Conservation (phyloP, 2,797 vertebrate genomes). For the Novumbra hubbsi region DNA sequence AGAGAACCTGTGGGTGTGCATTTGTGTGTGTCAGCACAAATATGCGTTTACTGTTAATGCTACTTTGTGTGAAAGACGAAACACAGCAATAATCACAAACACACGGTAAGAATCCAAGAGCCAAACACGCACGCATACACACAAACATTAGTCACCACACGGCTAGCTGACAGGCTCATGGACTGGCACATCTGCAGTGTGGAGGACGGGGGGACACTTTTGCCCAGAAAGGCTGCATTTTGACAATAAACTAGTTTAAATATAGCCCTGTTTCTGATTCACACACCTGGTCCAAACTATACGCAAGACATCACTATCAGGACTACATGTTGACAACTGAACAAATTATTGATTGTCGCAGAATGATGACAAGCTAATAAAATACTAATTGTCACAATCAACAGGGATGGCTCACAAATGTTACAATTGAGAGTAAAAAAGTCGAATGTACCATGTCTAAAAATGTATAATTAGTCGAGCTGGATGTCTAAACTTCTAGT, state of each 20-base stretch:
- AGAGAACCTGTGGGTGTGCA: slow-evolving; percentile 13
- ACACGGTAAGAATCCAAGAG: slow-evolving; percentile 47
- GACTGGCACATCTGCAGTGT: slow-evolving; percentile 45
- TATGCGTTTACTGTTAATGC: slow-evolving; percentile 31
- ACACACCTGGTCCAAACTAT: slow-evolving; percentile 8
- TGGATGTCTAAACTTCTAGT: too few species aligned
- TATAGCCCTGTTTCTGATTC: slow-evolving; percentile 69
- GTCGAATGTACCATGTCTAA: too few species aligned
- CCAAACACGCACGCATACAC: slow-evolving; percentile 45
- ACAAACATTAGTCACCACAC: slow-evolving; percentile 65
- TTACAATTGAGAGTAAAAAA: too few species aligned
- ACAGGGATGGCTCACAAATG: not conserved
- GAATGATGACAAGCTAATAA: slow-evolving; percentile 34
- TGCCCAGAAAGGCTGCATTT: slow-evolving; percentile 55
- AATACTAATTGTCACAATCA: slow-evolving; percentile 31
- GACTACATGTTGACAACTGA: too few species aligned
- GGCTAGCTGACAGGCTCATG: slow-evolving; percentile 52
- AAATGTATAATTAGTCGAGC: too few species aligned
- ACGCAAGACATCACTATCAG: too few species aligned
- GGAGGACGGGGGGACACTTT: slow-evolving; percentile 42
- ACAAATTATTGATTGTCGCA: slow-evolving; percentile 48
- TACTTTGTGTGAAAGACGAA: slow-evolving; percentile 52
- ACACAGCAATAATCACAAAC: slow-evolving; percentile 32
- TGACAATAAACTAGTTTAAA: slow-evolving; percentile 57
- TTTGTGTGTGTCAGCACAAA: slow-evolving; percentile 37